Evolutionary conservation across 2,113 vertebrate species (phyloP).

Genomic region (Oryzias melastigma): DNA sequence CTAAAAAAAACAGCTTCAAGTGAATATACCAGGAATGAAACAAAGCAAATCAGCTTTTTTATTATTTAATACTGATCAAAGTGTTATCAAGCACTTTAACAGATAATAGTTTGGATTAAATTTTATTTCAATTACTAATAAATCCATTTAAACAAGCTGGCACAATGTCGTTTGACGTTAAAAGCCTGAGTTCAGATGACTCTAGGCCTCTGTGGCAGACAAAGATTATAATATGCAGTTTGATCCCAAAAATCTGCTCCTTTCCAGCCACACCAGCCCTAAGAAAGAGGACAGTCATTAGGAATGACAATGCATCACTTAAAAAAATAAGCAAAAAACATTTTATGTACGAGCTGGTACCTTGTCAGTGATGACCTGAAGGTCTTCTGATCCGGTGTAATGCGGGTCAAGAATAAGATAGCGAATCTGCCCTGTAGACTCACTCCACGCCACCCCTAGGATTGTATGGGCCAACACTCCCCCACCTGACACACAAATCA

Average conservation of each 20-base stretch:
- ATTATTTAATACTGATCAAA: no score
- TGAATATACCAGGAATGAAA: no score
- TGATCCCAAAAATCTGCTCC: conserved; percentile 92
- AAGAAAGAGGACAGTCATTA: conserved; percentile 33
- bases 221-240: conserved; percentile 94
- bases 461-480: conserved; percentile 95
- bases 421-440: conserved; percentile 87
- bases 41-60: no score
- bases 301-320: neutral
- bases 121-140: no score
- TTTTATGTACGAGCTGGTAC: conserved; percentile 55
- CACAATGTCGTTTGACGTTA: neutral
- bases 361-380: conserved; percentile 89
- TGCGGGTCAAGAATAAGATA: conserved; percentile 96
- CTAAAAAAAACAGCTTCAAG: no score
- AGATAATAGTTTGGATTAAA: no score
- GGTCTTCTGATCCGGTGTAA: conserved; percentile 93
- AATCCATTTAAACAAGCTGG: no score
- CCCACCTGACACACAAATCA: conserved; percentile 78
- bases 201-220: conserved; percentile 89
- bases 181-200: conserved; percentile 71
- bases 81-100: no score
- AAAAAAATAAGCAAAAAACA: no score
- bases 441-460: conserved; percentile 94
- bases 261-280: conserved; percentile 99